phyloP scores from a whole-genome alignment of 2,888 invertebrate genomes.

The Scaptomyza parva region DNA sequence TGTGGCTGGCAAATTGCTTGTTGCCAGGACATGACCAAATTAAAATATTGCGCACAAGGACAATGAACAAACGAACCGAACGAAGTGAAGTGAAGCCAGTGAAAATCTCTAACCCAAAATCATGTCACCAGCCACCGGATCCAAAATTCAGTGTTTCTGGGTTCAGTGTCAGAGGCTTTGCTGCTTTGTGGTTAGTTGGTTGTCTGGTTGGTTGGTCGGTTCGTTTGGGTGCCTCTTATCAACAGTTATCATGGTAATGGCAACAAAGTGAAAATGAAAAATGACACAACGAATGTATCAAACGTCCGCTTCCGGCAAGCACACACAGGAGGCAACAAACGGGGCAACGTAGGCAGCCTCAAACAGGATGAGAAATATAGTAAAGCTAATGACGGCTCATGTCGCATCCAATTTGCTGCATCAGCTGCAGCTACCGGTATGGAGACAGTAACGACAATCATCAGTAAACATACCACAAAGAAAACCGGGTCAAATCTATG shows the following conservation, averaged over 20 bases:
- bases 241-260: conserved; percentile 60
- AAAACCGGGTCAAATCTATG: background rate
- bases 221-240: conserved; percentile 35
- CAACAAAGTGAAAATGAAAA: conserved; percentile 48
- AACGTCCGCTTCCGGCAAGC: conserved; percentile 70
- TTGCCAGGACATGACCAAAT: conserved; percentile 39
- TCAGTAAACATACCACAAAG: background rate
- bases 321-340: conserved; percentile 14
- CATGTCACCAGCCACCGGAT: background rate
- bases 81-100: background rate
- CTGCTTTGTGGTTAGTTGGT: conserved; percentile 6
- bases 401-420: conserved; percentile 36
- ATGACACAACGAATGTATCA: conserved; percentile 69
- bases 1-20: conserved; percentile 33
- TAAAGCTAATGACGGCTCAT: conserved; percentile 32
- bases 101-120: background rate
- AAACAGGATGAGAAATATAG: conserved; percentile 40
- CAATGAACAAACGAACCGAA: conserved; percentile 12
- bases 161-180: conserved; percentile 1
- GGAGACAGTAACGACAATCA: conserved; percentile 12
- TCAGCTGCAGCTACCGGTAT: background rate
- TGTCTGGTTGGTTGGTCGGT: background rate
- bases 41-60: conserved; percentile 38
- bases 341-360: conserved; percentile 7
- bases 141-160: conserved; percentile 2